Conservation (phyloP, 1,140 invertebrate genomes). For the Tigriopus japonicus region DNA sequence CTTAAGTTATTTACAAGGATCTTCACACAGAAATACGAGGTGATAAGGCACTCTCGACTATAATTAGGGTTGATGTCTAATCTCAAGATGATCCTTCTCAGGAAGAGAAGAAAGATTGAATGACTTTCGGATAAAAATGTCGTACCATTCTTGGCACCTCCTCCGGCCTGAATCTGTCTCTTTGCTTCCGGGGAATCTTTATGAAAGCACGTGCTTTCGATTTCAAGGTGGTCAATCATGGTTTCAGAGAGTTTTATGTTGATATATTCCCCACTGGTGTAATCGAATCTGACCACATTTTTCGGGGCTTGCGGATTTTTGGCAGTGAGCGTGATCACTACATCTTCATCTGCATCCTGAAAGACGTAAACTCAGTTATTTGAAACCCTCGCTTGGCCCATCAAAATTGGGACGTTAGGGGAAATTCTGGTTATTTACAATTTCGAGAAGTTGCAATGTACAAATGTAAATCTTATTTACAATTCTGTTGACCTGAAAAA, state of each 20-base stretch:
- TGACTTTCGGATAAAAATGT: neutral
- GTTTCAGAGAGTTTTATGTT: conserved; percentile 1
- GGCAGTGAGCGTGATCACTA: conserved; percentile 4
- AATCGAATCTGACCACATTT: conserved; percentile 4
- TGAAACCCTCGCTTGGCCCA: neutral
- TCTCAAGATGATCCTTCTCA: too few species aligned
- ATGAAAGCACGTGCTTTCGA: conserved; percentile 6
- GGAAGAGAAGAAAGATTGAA: too few species aligned
- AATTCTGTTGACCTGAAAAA: neutral
- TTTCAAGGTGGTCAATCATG: conserved; percentile 9
- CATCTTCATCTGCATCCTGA: conserved; percentile 6
- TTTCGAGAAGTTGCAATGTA: neutral
- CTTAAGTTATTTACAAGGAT: too few species aligned
- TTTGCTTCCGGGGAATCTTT: neutral
- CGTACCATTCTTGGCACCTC: neutral
- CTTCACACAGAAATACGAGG: too few species aligned
- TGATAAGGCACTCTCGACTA: too few species aligned
- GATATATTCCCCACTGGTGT: conserved; percentile 3
- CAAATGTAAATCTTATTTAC: neutral
- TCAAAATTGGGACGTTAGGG: neutral
- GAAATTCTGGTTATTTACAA: neutral
- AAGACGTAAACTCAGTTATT: neutral
- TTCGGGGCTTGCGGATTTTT: conserved; percentile 3
- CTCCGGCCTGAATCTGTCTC: neutral
- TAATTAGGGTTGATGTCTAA: too few species aligned